A percentile compares a stretch with the other conserved stretches of the same genome.
phyloP scores from a whole-genome alignment of 2,113 vertebrate genomes.

The Irena cyanogastra region DNA sequence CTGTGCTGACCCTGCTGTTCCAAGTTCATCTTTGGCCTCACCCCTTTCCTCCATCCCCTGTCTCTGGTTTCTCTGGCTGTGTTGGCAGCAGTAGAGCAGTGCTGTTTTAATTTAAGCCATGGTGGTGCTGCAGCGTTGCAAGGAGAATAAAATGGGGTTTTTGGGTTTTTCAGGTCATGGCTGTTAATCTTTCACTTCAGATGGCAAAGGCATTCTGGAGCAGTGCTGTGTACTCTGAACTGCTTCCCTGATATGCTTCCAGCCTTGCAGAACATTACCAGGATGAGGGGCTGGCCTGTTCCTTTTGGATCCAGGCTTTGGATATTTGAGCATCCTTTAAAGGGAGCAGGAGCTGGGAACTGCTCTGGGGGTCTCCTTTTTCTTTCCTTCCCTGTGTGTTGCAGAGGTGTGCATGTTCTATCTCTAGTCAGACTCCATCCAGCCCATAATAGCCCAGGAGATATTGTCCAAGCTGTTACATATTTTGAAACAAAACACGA shows the following conservation, averaged over 20 bases:
- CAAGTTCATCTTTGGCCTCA: background rate
- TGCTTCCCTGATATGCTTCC: background rate
- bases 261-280: background rate
- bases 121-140: background rate
- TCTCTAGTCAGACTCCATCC: too few relatives aligned
- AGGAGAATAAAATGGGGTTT: background rate
- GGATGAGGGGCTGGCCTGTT: background rate
- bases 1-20: background rate
- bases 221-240: background rate
- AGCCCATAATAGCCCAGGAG: background rate
- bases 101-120: background rate
- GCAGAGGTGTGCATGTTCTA: accelerated
- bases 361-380: background rate
- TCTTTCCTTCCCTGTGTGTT: background rate
- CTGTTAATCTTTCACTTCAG: background rate
- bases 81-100: background rate
- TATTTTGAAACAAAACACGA: background rate
- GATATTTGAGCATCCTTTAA: background rate
- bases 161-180: background rate
- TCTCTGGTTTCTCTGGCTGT: background rate
- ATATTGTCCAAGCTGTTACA: background rate
- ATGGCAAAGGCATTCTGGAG: background rate
- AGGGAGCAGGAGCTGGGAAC: too few relatives aligned
- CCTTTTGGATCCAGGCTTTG: background rate
- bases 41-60: background rate